phyloP scores from a whole-genome alignment of 2,888 invertebrate genomes.

The Deroplatys truncata region DNA sequence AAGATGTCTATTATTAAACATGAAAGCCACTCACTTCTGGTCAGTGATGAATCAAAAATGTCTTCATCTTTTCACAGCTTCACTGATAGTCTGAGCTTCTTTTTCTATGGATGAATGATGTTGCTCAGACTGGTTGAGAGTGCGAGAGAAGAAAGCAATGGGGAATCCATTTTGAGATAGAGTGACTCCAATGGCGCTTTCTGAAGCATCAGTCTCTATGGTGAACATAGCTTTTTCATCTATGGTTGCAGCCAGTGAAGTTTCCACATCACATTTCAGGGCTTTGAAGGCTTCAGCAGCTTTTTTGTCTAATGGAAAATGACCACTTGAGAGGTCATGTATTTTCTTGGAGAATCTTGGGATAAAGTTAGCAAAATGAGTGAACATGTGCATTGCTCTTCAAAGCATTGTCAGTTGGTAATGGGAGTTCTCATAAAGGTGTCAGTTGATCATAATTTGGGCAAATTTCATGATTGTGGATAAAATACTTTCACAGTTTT shows the following conservation, averaged over 20 bases:
- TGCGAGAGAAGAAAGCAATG: constrained; percentile 3
- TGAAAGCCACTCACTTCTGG: background rate
- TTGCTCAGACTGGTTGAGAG: background rate
- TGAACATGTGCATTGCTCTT: background rate
- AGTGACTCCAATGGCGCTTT: constrained; percentile 23
- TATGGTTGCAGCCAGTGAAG: background rate
- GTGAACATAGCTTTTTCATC: background rate
- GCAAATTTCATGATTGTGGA: background rate
- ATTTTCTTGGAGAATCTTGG: too few species aligned
- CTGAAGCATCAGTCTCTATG: constrained; percentile 31
- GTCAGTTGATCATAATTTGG: background rate
- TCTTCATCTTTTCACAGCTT: background rate
- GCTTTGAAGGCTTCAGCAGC: background rate
- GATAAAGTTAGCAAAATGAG: background rate
- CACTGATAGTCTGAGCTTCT: background rate
- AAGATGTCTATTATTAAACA: background rate
- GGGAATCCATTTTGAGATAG: constrained; percentile 26
- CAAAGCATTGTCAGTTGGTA: too few species aligned
- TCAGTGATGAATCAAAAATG: background rate
- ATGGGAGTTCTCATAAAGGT: background rate
- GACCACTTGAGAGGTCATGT: too few species aligned
- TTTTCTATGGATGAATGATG: background rate
- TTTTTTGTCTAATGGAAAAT: background rate
- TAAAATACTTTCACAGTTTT: background rate
- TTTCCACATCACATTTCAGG: background rate